Percentiles rank a stretch among this genome's conserved stretches.
These are phyloP conservation scores for Syrphus vitripennis DNA, from an alignment of 2,888 invertebrate genomes.

Conservation along the genomic window DNA sequence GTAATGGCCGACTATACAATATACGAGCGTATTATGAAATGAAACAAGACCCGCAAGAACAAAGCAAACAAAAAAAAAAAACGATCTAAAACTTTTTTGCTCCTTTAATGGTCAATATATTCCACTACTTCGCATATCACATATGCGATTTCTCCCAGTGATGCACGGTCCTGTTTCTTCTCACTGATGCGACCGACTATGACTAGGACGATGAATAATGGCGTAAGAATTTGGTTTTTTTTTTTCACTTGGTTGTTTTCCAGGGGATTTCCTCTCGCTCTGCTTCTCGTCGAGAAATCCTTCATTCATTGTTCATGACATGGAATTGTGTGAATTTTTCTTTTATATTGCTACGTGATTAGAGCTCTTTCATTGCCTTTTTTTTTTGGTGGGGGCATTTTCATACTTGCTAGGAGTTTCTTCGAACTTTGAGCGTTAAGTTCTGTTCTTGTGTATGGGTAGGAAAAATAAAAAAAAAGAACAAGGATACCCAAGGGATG, in stretches of 20 bases:
- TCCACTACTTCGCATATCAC: background rate
- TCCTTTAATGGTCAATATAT: conserved; percentile 41
- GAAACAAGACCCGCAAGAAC: no score
- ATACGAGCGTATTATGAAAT: no score
- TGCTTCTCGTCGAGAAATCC: conserved; percentile 38
- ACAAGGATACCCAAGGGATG: background rate
- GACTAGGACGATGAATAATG: conserved; percentile 36
- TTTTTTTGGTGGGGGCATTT: background rate
- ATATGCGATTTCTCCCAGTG: conserved; percentile 4
- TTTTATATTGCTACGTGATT: conserved; percentile 65
- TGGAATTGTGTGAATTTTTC: conserved; percentile 66
- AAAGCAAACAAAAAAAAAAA: background rate
- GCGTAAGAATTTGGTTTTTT: background rate
- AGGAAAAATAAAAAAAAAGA: background rate
- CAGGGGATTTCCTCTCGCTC: conserved; percentile 1
- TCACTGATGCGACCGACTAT: background rate
- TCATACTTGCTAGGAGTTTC: background rate
- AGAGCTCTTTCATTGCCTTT: conserved; percentile 49
- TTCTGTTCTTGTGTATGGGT: no score
- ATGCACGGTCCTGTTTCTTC: background rate
- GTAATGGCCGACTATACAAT: conserved; percentile 12
- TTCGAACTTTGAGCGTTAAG: background rate
- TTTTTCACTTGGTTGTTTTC: background rate
- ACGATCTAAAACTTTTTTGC: conserved; percentile 32
- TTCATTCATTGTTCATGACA: conserved; percentile 40